Evolutionary conservation across 2,888 invertebrate genomes (phyloP), one percentile per base, ranked within the genome.

Genomic region (Teinopalpus imperialis): DNA sequence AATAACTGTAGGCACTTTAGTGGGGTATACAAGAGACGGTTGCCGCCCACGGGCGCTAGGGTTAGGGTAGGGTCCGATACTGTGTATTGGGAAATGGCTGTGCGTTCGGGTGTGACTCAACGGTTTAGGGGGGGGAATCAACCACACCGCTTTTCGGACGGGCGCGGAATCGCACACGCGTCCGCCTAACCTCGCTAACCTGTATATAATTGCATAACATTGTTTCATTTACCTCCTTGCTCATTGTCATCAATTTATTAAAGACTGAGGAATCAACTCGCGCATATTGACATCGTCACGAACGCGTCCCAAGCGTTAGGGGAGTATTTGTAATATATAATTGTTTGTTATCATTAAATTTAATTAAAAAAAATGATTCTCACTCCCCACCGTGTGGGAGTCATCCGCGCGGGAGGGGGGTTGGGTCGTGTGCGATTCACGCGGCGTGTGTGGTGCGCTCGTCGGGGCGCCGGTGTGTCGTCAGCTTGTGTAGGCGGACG

Each of bases 221-320:
- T 80, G 65, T 75, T 80, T 86, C 83, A 85, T 85, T 85, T 83
- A 78, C 76, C 77, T 82, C 83, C 85, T 83, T 82, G 81, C 83
- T 86, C 87, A 86, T 86, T 81, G 83, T 79, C 87, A 87, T 87
- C 87, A 87, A 87, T 85, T 81, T 81, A 85, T 85, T 85, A 87
- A 85, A 87, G 87, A 87, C 87, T 87, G 87, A 87, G 86, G 78
- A 85, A 87, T 86, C 87, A 86, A 86, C 81, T 80, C 75, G 81
- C 85, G 86, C 83, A 81, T 81, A 81, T 77, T 75, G 82, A 81
- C 86, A 83, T 86, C 75, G 83, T 76, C 83, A 82, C 85, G 81
- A 74, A 80, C 75, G 81, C 79, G 82, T 76, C 79, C 79, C 80
- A 65, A 63, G 54, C 65, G 67, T 72, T 72, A 68, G 79, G 78